phyloP scores from a whole-genome alignment of 2,797 vertebrate species.

The Centroberyx gerrardi region DNA sequence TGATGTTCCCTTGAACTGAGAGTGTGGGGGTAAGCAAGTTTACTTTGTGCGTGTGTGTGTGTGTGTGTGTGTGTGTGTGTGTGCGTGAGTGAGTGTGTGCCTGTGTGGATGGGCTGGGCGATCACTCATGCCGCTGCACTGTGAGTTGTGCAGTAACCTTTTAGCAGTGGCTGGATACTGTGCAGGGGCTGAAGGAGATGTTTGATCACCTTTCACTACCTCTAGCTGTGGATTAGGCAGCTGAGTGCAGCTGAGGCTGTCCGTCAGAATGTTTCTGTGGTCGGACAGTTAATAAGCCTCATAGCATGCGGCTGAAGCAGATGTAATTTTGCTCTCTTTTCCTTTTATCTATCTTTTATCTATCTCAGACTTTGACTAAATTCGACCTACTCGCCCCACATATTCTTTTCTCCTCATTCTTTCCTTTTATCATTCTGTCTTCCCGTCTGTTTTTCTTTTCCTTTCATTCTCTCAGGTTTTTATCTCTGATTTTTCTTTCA shows the following conservation, averaged over 20 bases:
- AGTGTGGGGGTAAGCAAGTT: neutral
- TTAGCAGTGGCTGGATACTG: constrained; percentile 45
- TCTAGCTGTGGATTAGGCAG: constrained; percentile 46
- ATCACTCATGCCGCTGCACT: constrained; percentile 21
- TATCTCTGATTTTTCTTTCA: constrained; percentile 23
- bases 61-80: no score
- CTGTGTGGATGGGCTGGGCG: constrained; percentile 2
- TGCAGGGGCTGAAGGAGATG: constrained; percentile 50
- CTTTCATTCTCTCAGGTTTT: constrained; percentile 17
- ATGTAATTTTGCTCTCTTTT: neutral
- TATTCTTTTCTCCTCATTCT: constrained; percentile 6
- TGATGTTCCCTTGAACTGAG: constrained; percentile 44
- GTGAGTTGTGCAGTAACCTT: constrained; percentile 49
- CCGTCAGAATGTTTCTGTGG: constrained; percentile 37
- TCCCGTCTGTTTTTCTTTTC: constrained; percentile 7
- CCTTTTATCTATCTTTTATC: neutral
- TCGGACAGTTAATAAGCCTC: constrained; percentile 13
- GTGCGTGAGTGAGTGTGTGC: constrained; percentile 8
- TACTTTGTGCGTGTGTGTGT: neutral
- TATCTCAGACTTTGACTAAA: neutral
- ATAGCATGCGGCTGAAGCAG: neutral
- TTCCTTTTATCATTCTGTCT: constrained; percentile 6
- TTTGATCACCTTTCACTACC: constrained; percentile 72
- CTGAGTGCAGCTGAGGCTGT: constrained; percentile 64
- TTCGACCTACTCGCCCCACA: neutral